phyloP scores from a whole-genome alignment of 1,140 invertebrate genomes.

The Tetraneura akinire region DNA sequence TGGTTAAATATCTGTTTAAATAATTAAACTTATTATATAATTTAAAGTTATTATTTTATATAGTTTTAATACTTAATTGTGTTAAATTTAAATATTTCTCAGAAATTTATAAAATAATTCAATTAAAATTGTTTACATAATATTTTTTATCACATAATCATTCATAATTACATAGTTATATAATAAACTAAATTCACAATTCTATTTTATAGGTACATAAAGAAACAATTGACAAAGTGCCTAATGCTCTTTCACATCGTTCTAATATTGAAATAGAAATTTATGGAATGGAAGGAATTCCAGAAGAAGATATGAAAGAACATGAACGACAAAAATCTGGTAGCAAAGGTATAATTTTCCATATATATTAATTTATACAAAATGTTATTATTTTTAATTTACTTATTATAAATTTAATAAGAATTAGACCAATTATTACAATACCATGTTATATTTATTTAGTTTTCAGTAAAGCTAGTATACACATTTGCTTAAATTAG shows the following conservation, averaged over 20 bases:
- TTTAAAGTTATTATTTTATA: not conserved
- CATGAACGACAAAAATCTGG: slow-evolving; percentile 84
- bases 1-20: slow-evolving; percentile 57
- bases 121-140: too few relatives aligned
- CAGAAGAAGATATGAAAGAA: slow-evolving; percentile 89
- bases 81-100: too few relatives aligned
- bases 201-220: slow-evolving; percentile 84
- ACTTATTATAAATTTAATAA: too few relatives aligned
- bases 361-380: too few relatives aligned
- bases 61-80: not conserved
- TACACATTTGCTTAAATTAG: too few relatives aligned
- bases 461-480: too few relatives aligned
- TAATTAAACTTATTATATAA: not conserved
- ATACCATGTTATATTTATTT: too few relatives aligned
- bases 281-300: slow-evolving; percentile 99
- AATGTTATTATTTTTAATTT: too few relatives aligned
- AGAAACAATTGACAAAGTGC: slow-evolving; percentile 99
- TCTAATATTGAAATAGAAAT: slow-evolving; percentile 99
- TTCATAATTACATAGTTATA: too few relatives aligned
- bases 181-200: not conserved
- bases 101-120: too few relatives aligned
- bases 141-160: too few relatives aligned
- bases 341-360: slow-evolving; percentile 55
- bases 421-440: too few relatives aligned
- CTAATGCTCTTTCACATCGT: slow-evolving; percentile 95